Percentiles rank a stretch among this genome's conserved stretches.
These are phyloP conservation scores for Tillus elongatus DNA, from an alignment of 2,888 invertebrate genomes.

Conservation along the genomic window DNA sequence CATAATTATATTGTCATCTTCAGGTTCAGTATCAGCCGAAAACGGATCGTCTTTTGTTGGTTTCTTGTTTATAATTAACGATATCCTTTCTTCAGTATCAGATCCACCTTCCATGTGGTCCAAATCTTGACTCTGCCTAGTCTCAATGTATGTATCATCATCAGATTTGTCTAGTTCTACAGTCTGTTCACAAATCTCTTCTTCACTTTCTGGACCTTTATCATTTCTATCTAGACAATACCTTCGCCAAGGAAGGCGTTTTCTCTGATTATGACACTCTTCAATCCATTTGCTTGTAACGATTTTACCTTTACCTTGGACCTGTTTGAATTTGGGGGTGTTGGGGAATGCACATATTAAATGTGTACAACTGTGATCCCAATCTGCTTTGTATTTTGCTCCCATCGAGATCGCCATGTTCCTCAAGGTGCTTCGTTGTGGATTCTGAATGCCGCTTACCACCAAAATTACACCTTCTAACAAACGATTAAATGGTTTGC, in stretches of 20 bases:
- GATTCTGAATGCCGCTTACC: constrained; percentile 85
- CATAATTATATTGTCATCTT: constrained; percentile 25
- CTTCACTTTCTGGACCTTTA: constrained; percentile 42
- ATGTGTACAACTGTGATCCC: constrained; percentile 69
- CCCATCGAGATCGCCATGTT: constrained; percentile 66
- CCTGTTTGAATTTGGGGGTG: constrained; percentile 78
- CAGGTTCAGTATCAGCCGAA: constrained; percentile 38
- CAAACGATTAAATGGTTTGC: constrained; percentile 49
- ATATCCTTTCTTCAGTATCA: constrained; percentile 58
- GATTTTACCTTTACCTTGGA: constrained; percentile 55
- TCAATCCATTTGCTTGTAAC: constrained; percentile 68
- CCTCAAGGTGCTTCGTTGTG: constrained; percentile 59
- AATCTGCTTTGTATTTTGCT: constrained; percentile 66
- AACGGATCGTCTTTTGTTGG: constrained; percentile 23
- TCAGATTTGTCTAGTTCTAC: constrained; percentile 18
- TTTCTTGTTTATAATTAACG: constrained; percentile 35
- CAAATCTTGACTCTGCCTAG: constrained; percentile 6
- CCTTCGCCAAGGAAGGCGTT: constrained; percentile 57
- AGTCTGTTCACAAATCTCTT: constrained; percentile 43
- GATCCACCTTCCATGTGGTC: constrained; percentile 30
- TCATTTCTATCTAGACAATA: constrained; percentile 49
- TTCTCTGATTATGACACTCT: constrained; percentile 51
- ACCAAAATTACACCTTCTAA: constrained; percentile 63
- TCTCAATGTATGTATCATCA: constrained; percentile 15
- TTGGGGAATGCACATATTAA: constrained; percentile 82